These are phyloP conservation scores for Microctenopoma lineatum DNA, from an alignment of 2,797 vertebrate genomes.

Conservation along the genomic window DNA sequence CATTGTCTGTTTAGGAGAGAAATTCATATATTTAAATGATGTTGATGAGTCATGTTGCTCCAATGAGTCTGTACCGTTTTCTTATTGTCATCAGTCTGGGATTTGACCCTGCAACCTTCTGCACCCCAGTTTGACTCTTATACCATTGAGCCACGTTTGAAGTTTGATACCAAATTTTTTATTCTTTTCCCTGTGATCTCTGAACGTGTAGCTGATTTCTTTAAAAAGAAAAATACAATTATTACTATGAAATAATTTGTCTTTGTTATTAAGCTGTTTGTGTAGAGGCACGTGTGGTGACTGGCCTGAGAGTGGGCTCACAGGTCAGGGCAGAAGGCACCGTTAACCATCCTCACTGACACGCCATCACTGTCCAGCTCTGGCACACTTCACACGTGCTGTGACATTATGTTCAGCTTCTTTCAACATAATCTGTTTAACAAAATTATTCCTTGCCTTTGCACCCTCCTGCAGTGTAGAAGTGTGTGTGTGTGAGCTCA, in stretches of 20 bases:
- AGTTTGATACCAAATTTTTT: too few relatives aligned
- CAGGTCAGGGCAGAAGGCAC: conserved; percentile 72
- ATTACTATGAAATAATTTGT: background rate
- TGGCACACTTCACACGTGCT: conserved; percentile 52
- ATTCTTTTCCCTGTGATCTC: background rate
- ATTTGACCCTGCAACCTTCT: too few relatives aligned
- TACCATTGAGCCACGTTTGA: too few relatives aligned
- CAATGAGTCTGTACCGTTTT: conserved; percentile 2
- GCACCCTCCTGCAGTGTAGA: conserved; percentile 45
- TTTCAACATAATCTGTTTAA: conserved; percentile 33
- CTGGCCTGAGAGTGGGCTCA: conserved; percentile 8
- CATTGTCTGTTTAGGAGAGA: background rate
- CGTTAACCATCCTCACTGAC: conserved; percentile 66
- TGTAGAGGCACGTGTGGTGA: conserved; percentile 32
- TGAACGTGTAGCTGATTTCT: background rate
- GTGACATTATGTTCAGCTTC: conserved; percentile 38
- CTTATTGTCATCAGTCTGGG: background rate
- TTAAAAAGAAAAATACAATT: background rate
- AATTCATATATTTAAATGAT: conserved; percentile 9
- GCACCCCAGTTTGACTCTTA: too few relatives aligned
- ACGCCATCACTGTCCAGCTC: conserved; percentile 27
- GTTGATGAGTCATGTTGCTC: conserved; percentile 1
- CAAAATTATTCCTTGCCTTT: conserved; percentile 28
- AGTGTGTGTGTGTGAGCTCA: conserved; percentile 26
- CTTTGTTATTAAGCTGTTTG: background rate